Evolutionary conservation across 2,113 vertebrate species (phyloP).

Genomic region (Stigmatopora nigra): DNA sequence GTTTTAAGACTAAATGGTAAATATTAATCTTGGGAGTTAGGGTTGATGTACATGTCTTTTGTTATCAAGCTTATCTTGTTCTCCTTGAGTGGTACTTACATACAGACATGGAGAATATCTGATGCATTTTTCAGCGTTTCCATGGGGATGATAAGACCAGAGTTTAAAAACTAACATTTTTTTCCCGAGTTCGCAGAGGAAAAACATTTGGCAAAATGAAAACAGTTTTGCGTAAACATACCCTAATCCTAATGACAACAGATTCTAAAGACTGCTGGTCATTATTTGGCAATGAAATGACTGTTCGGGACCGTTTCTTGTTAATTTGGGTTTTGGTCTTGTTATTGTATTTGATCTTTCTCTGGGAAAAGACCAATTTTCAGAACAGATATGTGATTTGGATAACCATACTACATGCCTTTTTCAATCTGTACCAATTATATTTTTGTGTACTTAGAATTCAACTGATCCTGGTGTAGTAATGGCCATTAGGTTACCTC

Average conservation of each 20-base stretch:
- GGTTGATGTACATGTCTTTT: too few species aligned
- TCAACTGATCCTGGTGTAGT: neutral
- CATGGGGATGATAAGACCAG: neutral
- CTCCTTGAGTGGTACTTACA: neutral
- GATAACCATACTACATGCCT: neutral
- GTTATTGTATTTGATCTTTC: neutral
- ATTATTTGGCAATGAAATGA: neutral
- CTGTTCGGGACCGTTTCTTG: neutral
- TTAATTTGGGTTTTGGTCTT: neutral
- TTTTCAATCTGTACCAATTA: neutral
- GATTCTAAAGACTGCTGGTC: conserved; percentile 7
- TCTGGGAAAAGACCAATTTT: neutral
- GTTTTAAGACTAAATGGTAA: neutral
- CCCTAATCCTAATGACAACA: conserved; percentile 24
- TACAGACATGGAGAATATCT: neutral
- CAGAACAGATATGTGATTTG: neutral
- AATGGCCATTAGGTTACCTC: conserved; percentile 1
- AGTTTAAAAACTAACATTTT: neutral
- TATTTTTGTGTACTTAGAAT: neutral
- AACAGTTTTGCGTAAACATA: neutral
- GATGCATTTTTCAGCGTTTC: neutral
- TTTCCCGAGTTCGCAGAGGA: neutral
- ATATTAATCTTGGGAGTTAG: neutral
- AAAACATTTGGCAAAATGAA: neutral
- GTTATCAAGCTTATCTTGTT: neutral